Conservation (phyloP, 2,888 invertebrate species). For the Plutella xylostella region DNA sequence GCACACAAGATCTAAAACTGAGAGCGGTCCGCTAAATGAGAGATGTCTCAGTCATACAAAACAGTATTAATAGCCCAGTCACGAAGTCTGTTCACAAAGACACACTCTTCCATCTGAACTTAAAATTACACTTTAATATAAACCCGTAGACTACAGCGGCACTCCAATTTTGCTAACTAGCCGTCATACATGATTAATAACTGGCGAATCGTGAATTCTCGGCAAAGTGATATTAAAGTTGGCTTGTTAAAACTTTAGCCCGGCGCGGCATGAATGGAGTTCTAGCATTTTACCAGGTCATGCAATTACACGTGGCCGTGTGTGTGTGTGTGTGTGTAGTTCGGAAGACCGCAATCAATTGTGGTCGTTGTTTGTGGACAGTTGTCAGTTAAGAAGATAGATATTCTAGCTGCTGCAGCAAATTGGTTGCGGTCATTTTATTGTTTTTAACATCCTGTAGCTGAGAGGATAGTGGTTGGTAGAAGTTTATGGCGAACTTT, state of each 20-base stretch:
- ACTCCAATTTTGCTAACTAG: conserved; percentile 61
- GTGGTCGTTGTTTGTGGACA: too few relatives aligned
- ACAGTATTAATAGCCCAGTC: too few relatives aligned
- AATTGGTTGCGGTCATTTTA: too few relatives aligned
- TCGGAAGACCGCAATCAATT: too few relatives aligned
- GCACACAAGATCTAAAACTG: too few relatives aligned
- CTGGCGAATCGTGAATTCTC: conserved; percentile 61
- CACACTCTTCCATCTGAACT: background rate
- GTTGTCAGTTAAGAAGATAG: too few relatives aligned
- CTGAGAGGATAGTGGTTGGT: too few relatives aligned
- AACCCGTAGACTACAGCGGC: conserved; percentile 26
- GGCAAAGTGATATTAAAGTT: conserved; percentile 67
- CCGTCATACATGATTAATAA: conserved; percentile 65
- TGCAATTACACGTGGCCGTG: background rate
- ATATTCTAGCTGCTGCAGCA: too few relatives aligned
- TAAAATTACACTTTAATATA: conserved; percentile 3
- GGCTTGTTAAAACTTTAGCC: conserved; percentile 67
- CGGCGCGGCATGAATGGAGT: conserved; percentile 50
- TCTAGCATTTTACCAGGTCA: conserved; percentile 15
- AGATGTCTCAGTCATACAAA: too few relatives aligned
- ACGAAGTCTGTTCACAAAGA: background rate
- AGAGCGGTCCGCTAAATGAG: too few relatives aligned
- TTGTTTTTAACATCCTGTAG: too few relatives aligned
- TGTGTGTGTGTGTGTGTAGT: background rate
- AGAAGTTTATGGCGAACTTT: too few relatives aligned